Percentiles rank a stretch among this genome's conserved stretches.
Conservation (phyloP, 2,888 invertebrate genomes). For the Dromius quadrimaculatus region DNA sequence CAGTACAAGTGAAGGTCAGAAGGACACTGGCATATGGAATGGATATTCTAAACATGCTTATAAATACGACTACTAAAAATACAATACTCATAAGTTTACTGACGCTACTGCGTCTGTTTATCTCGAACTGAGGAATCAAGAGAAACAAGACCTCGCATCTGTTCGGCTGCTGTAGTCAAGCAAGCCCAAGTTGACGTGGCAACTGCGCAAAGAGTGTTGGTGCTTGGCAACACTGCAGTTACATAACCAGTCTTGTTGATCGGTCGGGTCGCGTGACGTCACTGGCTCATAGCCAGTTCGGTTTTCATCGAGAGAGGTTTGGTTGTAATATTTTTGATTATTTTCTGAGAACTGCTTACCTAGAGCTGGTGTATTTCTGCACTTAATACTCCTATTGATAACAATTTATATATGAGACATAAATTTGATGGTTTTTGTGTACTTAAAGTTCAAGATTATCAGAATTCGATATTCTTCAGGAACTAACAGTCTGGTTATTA, state of each 20-base stretch:
- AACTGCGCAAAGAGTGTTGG: slow-evolving; percentile 21
- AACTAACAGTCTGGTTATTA: too few relatives aligned
- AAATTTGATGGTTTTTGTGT: too few relatives aligned
- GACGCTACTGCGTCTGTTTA: slow-evolving; percentile 29
- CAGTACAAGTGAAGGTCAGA: slow-evolving; percentile 40
- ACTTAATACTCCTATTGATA: too few relatives aligned
- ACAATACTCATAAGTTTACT: slow-evolving; percentile 33
- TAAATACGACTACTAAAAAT: slow-evolving; percentile 35
- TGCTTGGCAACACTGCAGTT: slow-evolving; percentile 45
- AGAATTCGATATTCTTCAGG: too few relatives aligned
- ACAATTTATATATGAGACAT: too few relatives aligned
- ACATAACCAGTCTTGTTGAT: slow-evolving; percentile 53
- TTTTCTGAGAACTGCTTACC: too few relatives aligned
- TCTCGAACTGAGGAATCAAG: slow-evolving; percentile 12
- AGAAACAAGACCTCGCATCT: slow-evolving; percentile 23
- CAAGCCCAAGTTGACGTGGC: slow-evolving; percentile 19
- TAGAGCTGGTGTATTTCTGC: too few relatives aligned
- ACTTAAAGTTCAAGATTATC: too few relatives aligned
- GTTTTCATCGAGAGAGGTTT: neutral
- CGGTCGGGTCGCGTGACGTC: slow-evolving; percentile 50
- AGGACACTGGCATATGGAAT: slow-evolving; percentile 39
- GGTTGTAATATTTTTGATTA: too few relatives aligned
- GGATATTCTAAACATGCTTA: slow-evolving; percentile 33
- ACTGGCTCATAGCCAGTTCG: slow-evolving; percentile 43
- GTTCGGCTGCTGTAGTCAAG: slow-evolving; percentile 20